Evolutionary conservation across 2,888 invertebrate species (phyloP).

Genomic region (Lydus trimaculatus): DNA sequence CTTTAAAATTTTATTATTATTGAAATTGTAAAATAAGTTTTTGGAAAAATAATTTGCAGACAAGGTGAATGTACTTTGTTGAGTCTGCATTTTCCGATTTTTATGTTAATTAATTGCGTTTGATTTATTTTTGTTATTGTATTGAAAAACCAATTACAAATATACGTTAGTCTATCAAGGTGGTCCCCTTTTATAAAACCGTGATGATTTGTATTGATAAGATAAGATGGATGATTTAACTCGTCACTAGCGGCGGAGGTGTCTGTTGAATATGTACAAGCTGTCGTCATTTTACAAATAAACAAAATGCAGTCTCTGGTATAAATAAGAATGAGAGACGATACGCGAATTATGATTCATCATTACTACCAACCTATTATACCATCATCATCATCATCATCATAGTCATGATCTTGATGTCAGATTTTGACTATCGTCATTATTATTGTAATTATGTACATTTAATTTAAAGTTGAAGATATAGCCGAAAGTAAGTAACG

Average conservation of each 20-base stretch:
- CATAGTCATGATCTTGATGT: neutral
- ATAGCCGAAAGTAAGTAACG: conserved; percentile 14
- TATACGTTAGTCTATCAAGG: neutral
- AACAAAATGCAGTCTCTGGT: neutral
- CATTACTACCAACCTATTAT: neutral
- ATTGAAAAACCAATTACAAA: neutral
- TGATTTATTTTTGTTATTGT: neutral
- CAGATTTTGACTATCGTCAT: neutral
- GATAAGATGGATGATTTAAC: conserved; percentile 4
- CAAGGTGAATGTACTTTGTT: neutral
- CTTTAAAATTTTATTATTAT: neutral
- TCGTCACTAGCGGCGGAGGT: neutral
- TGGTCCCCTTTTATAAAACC: neutral
- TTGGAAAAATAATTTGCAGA: neutral
- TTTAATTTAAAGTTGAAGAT: conserved; percentile 7
- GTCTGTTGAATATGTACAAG: conserved; percentile 5
- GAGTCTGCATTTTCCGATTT: neutral
- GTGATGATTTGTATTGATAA: neutral
- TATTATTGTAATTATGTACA: neutral
- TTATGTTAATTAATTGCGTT: neutral
- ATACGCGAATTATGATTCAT: conserved; percentile 4
- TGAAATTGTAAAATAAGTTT: conserved; percentile 1
- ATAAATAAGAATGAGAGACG: conserved; percentile 1
- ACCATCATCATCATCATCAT: neutral
- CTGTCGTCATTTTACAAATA: neutral